Conservation (phyloP, 2,797 vertebrate genomes). For the Malurus splendens region DNA sequence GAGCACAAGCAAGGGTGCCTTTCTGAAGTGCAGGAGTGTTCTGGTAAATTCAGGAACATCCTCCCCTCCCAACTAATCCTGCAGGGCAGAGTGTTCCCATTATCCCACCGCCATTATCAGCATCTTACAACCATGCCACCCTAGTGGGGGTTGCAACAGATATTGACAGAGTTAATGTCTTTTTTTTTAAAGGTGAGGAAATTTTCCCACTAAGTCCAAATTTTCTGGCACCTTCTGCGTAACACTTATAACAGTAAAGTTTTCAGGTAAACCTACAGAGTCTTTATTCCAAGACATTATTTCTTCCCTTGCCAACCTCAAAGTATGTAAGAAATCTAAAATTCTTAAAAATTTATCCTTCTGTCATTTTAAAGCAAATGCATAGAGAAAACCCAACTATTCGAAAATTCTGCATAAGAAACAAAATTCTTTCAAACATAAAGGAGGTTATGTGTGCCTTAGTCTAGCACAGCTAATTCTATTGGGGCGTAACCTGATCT, state of each 20-base stretch:
- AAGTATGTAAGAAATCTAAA: background rate
- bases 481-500: conserved; percentile 4
- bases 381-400: background rate
- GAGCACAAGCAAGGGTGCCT: background rate
- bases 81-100: background rate
- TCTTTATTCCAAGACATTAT: background rate
- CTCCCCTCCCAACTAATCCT: background rate
- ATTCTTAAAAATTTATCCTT: background rate
- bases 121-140: background rate
- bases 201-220: background rate
- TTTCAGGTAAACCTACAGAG: background rate
- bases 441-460: background rate
- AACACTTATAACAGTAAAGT: background rate
- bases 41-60: background rate
- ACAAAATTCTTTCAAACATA: background rate
- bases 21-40: background rate
- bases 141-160: background rate
- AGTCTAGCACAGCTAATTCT: background rate
- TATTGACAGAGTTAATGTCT: background rate
- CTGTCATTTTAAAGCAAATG: background rate
- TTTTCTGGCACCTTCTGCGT: conserved; percentile 6
- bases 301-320: background rate
- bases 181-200: conserved; percentile 2
- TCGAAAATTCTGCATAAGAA: background rate
- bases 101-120: background rate